phyloP scores from a whole-genome alignment of 2,888 invertebrate species.

The Himalopsyche japonica region DNA sequence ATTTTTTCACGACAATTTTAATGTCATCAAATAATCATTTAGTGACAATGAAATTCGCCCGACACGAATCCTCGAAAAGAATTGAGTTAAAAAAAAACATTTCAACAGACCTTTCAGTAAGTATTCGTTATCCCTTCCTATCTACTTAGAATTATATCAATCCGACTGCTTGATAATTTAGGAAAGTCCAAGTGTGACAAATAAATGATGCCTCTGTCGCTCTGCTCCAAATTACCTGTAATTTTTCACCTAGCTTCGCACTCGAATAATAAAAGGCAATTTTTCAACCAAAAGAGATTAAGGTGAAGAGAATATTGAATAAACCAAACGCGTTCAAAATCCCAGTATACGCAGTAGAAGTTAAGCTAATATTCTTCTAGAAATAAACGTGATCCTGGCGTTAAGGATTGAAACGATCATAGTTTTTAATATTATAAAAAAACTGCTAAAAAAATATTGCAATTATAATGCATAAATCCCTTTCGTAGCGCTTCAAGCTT shows the following conservation, averaged over 20 bases:
- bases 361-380: too few relatives aligned
- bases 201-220: background rate
- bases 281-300: background rate
- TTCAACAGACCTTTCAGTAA: background rate
- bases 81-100: background rate
- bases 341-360: too few relatives aligned
- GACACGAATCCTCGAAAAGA: background rate
- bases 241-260: background rate
- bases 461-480: too few relatives aligned
- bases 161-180: background rate
- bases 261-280: slow-evolving; percentile 1
- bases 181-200: background rate
- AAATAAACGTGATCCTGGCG: background rate
- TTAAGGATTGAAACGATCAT: background rate
- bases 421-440: too few relatives aligned
- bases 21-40: background rate
- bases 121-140: background rate
- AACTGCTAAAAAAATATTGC: too few relatives aligned
- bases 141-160: background rate
- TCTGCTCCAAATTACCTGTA: background rate
- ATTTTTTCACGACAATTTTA: background rate
- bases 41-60: background rate
- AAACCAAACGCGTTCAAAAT: background rate
- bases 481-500: too few relatives aligned
- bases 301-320: background rate